A percentile compares a stretch with the other conserved stretches of the same genome.
phyloP scores from a whole-genome alignment of 2,888 invertebrate species.

The Salpingus planirostris region DNA sequence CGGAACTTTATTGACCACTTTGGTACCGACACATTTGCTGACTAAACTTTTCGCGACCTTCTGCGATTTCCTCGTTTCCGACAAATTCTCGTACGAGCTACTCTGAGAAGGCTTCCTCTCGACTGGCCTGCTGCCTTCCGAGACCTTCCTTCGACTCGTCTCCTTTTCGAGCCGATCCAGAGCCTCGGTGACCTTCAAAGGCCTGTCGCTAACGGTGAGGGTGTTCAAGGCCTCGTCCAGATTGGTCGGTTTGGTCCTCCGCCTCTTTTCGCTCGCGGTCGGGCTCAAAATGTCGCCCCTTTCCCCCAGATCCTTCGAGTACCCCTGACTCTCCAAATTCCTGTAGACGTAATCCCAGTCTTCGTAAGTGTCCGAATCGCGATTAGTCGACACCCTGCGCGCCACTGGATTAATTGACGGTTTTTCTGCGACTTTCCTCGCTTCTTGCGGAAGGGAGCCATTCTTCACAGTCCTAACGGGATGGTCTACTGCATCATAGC shows the following conservation, averaged over 20 bases:
- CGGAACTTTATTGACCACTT: no score
- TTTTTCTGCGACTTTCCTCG: constrained; percentile 10
- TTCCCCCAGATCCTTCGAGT: constrained; percentile 55
- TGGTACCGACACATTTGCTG: constrained; percentile 12
- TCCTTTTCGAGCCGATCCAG: constrained; percentile 33
- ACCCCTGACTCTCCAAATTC: constrained; percentile 65
- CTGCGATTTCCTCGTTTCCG: constrained; percentile 10
- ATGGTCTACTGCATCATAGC: constrained; percentile 31
- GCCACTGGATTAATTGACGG: constrained; percentile 7
- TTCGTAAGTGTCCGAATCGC: constrained; percentile 43
- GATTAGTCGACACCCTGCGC: constrained; percentile 9
- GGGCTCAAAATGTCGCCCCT: constrained; percentile 55
- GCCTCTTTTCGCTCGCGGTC: constrained; percentile 27
- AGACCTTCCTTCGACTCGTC: not conserved
- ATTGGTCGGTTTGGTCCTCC: constrained; percentile 42
- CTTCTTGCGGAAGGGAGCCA: constrained; percentile 10
- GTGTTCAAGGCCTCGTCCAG: constrained; percentile 50
- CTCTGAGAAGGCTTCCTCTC: constrained; percentile 23
- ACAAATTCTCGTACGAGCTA: constrained; percentile 39
- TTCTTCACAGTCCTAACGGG: constrained; percentile 17
- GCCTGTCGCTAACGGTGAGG: constrained; percentile 43
- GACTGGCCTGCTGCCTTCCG: constrained; percentile 12
- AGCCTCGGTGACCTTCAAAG: constrained; percentile 48
- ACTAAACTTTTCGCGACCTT: constrained; percentile 7
- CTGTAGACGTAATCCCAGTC: constrained; percentile 76